Base-by-base conservation (phyloP, 92 coral and sea anemone genomes). In the Bergia sp. region DNA sequence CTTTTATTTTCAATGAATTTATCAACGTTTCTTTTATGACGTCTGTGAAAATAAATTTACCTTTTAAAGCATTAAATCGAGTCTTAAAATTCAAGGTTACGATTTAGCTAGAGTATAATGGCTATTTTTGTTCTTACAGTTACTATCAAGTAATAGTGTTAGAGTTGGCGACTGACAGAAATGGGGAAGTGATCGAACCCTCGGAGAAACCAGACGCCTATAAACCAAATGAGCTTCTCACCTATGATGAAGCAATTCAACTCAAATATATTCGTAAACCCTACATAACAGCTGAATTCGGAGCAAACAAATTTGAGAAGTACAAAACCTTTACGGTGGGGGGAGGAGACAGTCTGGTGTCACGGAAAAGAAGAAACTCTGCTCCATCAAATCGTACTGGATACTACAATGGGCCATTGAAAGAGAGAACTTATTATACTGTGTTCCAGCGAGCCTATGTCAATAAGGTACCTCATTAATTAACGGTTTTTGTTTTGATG, bases 401-500 rank as follows among this genome's bases (percentile, higher is more conserved):
- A 16, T 95, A 88, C 85, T 93, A 89, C 82, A 95, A 95, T 64
- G 98, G 98, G 21, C 98, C 98, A 16, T 80, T 95, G 50, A 85
- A 89, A 29, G 93, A 89, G 47, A 81, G 69, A 1, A 95, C 98
- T 2, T 95, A 41, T 69, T 95, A 95, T 67, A 85, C 93, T 1
- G 94, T 92, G 86, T 95, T 95, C 79, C 95, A 92, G 81, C 90
- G 98, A 64, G 98, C 98, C 18, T 91, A 92, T 64, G 92, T 95
- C 16, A 77, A 58, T 23, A 90, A 93, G 98, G 98, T 95, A 57
- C 69, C 88, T 84, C 29, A 2, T 4, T 37, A 29, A 29, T 29
- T 0, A n/a, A 66, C 29, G 21, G 69, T 12, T 2, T 53, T 53
- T 53, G 58, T 11, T 53, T 53, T 11, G 58, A 53, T 53, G 58